A percentile compares a stretch with the other conserved stretches of the same genome.
phyloP scores from a whole-genome alignment of 1,140 invertebrate genomes.

The Rhagoletis zephyria region DNA sequence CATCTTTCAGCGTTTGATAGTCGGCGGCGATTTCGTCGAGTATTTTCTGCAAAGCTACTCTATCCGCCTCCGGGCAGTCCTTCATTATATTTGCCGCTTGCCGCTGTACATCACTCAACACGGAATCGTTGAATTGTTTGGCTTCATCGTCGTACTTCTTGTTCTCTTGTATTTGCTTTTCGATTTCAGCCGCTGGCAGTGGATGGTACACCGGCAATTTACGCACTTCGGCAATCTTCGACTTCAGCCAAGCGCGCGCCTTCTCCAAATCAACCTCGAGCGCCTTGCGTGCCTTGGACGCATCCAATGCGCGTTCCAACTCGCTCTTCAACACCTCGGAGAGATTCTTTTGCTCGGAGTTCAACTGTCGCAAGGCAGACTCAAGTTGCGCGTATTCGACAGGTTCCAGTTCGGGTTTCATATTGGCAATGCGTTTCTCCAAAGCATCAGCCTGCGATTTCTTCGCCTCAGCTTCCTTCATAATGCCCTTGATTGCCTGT shows the following conservation, averaged over 20 bases:
- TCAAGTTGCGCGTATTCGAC: conserved; percentile 83
- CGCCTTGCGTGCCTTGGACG: conserved; percentile 81
- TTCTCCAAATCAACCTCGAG: conserved; percentile 85
- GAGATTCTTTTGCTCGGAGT: conserved; percentile 82
- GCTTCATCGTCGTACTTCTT: conserved; percentile 84
- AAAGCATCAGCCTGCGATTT: conserved; percentile 86
- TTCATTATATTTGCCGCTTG: conserved; percentile 83
- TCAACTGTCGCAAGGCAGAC: conserved; percentile 78
- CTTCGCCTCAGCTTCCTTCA: conserved; percentile 89
- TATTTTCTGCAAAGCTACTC: conserved; percentile 78
- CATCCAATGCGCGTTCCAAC: conserved; percentile 80
- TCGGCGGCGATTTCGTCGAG: conserved; percentile 81
- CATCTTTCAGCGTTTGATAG: conserved; percentile 81
- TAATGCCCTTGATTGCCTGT: conserved; percentile 80
- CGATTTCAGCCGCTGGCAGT: conserved; percentile 81
- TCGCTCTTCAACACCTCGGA: conserved; percentile 81
- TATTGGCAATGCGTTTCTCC: conserved; percentile 85
- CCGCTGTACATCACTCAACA: conserved; percentile 83
- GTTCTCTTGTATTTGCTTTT: conserved; percentile 84
- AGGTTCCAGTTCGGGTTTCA: conserved; percentile 88
- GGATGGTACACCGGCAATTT: conserved; percentile 84
- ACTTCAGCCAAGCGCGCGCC: conserved; percentile 84
- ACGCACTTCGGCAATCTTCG: conserved; percentile 83
- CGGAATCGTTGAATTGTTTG: conserved; percentile 84
- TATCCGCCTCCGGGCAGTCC: conserved; percentile 85